Conservation (phyloP, 2,113 vertebrate genomes). For the Caracal caracal region DNA sequence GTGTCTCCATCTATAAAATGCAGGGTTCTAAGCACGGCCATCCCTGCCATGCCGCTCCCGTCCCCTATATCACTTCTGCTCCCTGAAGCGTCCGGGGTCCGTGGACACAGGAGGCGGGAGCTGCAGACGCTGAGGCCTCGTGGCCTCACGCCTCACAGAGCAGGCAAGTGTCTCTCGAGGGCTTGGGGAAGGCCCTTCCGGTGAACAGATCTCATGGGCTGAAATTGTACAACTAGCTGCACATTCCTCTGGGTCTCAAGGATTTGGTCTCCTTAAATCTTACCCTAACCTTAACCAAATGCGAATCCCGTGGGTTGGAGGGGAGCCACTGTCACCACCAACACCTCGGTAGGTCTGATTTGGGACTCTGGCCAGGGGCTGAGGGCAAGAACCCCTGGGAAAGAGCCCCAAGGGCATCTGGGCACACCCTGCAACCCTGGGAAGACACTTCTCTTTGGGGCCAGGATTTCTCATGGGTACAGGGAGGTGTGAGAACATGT, state of each 20-base stretch:
- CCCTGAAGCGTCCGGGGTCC: not conserved
- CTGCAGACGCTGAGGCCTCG: rapidly evolving
- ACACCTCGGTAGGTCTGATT: not conserved
- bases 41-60: rapidly evolving
- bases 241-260: not conserved
- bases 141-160: rapidly evolving
- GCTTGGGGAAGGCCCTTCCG: not conserved
- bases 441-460: not conserved
- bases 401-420: not conserved
- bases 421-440: rapidly evolving
- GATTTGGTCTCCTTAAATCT: not conserved
- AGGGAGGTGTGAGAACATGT: rapidly evolving
- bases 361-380: not conserved
- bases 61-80: not conserved
- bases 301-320: not conserved
- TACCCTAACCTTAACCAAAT: not conserved
- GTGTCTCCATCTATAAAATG: not conserved
- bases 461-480: not conserved
- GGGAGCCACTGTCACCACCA: not conserved
- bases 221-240: not conserved
- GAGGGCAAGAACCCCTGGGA: not conserved
- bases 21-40: not conserved
- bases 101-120: not conserved
- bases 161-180: not conserved
- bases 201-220: not conserved